A percentile compares a stretch with the other conserved stretches of the same genome.
Evolutionary conservation across 2,113 vertebrate genomes (phyloP).

Genomic region (Salvelinus sp.): DNA sequence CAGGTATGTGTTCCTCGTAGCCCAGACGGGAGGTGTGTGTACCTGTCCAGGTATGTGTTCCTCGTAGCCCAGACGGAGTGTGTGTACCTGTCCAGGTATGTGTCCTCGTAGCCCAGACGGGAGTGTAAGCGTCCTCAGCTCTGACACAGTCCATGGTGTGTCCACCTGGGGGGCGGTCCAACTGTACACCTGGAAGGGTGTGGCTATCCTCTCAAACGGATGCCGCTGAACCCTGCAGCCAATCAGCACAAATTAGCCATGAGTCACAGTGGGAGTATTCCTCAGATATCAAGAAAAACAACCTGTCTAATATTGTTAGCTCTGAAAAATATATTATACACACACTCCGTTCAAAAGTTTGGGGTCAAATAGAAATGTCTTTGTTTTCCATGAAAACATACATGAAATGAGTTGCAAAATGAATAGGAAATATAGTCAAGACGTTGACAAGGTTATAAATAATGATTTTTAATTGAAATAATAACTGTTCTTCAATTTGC

Average conservation of each 20-base stretch:
- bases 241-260: background rate
- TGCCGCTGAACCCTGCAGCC: slow-evolving; percentile 84
- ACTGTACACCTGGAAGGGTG: slow-evolving; percentile 91
- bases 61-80: background rate
- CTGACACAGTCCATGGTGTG: slow-evolving; percentile 87
- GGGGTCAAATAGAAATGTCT: no score
- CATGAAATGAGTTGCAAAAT: no score
- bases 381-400: no score
- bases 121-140: slow-evolving; percentile 88
- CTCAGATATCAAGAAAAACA: no score
- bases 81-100: slow-evolving; percentile 87
- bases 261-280: no score
- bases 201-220: slow-evolving; percentile 90
- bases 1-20: slow-evolving; percentile 89
- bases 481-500: no score
- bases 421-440: no score
- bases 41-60: background rate
- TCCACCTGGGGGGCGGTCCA: slow-evolving; percentile 89
- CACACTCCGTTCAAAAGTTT: no score
- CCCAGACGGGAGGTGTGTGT: slow-evolving; percentile 67
- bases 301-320: no score
- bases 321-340: no score
- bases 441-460: no score
- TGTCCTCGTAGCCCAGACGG: slow-evolving; percentile 86
- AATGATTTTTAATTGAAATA: no score